Evolutionary conservation across 2,888 invertebrate species (phyloP).

Genomic region (Morpho deidamia): DNA sequence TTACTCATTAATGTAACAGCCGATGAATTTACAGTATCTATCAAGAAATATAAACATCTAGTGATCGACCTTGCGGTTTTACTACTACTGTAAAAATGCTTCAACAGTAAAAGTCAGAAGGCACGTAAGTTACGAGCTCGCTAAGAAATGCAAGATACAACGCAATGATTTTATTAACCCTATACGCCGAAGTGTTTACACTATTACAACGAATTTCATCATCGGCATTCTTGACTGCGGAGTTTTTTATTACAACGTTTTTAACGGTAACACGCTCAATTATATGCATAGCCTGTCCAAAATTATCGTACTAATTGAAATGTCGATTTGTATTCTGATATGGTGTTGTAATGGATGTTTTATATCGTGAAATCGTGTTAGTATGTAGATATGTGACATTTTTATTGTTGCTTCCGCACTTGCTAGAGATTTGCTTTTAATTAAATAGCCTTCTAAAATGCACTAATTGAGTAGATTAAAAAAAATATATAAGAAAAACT

Average conservation of each 20-base stretch:
- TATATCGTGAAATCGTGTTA: not conserved
- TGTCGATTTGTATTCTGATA: not conserved
- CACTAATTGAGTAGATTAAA: too few species aligned
- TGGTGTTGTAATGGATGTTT: not conserved
- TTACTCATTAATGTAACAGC: slow-evolving; percentile 14
- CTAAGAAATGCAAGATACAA: slow-evolving; percentile 43
- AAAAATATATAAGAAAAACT: too few species aligned
- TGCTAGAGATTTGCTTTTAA: too few species aligned
- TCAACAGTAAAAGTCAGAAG: slow-evolving; percentile 65
- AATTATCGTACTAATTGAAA: not conserved
- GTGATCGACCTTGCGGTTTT: slow-evolving; percentile 53
- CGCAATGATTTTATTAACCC: slow-evolving; percentile 70
- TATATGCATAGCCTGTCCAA: not conserved
- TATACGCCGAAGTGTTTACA: slow-evolving; percentile 51
- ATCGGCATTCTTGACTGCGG: slow-evolving; percentile 22
- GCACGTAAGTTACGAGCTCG: slow-evolving; percentile 51
- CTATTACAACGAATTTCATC: slow-evolving; percentile 28
- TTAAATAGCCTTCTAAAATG: too few species aligned
- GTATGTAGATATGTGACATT: not conserved
- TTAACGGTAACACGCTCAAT: slow-evolving; percentile 4
- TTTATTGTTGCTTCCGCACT: too few species aligned
- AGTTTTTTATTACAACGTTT: slow-evolving; percentile 13
- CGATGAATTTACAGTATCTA: slow-evolving; percentile 25
- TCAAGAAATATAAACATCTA: slow-evolving; percentile 41
- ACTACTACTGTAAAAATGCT: slow-evolving; percentile 61